Evolutionary conservation across 2,113 vertebrate genomes (phyloP).

Genomic region (Gymnobelideus leadbeateri): DNA sequence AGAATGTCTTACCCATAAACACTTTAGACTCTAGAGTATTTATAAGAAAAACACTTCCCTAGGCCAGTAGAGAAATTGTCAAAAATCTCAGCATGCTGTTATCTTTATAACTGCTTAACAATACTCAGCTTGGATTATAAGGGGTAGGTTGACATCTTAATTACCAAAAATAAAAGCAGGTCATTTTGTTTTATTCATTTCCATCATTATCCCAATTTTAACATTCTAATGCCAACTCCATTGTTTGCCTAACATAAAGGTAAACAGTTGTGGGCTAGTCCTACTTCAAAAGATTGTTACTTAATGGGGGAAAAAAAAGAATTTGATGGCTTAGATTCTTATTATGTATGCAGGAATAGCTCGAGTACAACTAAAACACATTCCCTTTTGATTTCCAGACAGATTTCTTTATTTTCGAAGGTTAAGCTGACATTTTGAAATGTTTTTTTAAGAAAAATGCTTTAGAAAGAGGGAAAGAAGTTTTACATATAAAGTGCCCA

Average conservation of each 20-base stretch:
- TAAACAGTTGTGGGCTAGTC: background rate
- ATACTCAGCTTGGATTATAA: constrained; percentile 7
- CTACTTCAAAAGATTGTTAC: constrained; percentile 36
- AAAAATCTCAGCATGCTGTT: constrained; percentile 11
- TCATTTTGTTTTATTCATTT: constrained; percentile 30
- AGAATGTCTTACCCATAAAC: background rate
- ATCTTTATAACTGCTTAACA: constrained; percentile 38
- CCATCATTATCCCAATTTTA: constrained; percentile 33
- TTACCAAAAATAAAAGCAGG: constrained; percentile 42
- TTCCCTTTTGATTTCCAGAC: constrained; percentile 46
- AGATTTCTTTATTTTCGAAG: constrained; percentile 57
- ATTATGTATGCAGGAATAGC: constrained; percentile 47
- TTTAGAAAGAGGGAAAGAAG: background rate
- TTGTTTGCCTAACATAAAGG: constrained; percentile 45
- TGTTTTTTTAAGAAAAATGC: constrained; percentile 44
- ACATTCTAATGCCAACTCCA: constrained; percentile 19
- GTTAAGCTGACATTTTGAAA: constrained; percentile 50
- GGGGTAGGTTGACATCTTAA: constrained; percentile 4
- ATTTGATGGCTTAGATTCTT: constrained; percentile 43
- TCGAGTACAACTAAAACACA: constrained; percentile 33
- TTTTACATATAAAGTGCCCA: constrained; percentile 7
- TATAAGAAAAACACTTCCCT: constrained; percentile 28
- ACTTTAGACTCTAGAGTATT: background rate
- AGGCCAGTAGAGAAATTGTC: constrained; percentile 29
- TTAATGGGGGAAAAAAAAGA: constrained; percentile 8